These are phyloP conservation scores for Stichodactyla mertensii DNA, from an alignment of 64 coral and sea anemone genomes.

Conservation along the genomic window DNA sequence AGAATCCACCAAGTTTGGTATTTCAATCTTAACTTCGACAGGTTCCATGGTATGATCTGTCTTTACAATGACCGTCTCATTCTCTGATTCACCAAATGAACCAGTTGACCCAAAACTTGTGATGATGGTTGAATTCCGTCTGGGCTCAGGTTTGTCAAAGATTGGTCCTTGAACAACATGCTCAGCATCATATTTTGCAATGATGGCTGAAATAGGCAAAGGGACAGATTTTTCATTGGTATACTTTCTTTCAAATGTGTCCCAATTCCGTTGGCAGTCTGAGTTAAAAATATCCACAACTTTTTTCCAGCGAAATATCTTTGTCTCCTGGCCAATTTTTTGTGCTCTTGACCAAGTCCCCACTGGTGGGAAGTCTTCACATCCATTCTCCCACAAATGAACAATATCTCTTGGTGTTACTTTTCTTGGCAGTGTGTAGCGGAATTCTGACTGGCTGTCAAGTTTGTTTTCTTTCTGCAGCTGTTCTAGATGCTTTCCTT, in stretches of 20 bases:
- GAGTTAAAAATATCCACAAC: slow-evolving; percentile 93
- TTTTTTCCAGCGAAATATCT: slow-evolving; percentile 99
- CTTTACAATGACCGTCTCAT: slow-evolving; percentile 27
- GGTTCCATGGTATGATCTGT: slow-evolving; percentile 2
- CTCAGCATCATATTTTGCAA: slow-evolving; percentile 83
- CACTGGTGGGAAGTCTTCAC: slow-evolving; percentile 88
- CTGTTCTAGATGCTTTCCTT: neutral
- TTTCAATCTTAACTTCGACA: slow-evolving; percentile 32
- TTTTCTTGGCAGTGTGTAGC: slow-evolving; percentile 90
- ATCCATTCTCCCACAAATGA: slow-evolving; percentile 86
- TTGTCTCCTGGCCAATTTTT: slow-evolving; percentile 98
- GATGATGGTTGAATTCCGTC: slow-evolving; percentile 21
- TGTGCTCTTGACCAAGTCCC: slow-evolving; percentile 87
- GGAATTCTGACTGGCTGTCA: slow-evolving; percentile 32
- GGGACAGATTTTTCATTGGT: slow-evolving; percentile 75
- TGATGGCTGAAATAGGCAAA: slow-evolving; percentile 77
- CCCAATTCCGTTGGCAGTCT: slow-evolving; percentile 74
- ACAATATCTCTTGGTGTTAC: slow-evolving; percentile 91
- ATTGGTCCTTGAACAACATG: slow-evolving; percentile 63
- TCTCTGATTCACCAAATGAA: neutral
- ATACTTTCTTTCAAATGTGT: slow-evolving; percentile 71
- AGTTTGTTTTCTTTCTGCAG: neutral
- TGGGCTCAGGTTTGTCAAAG: slow-evolving; percentile 58
- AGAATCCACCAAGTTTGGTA: slow-evolving; percentile 7
- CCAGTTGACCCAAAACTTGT: neutral